Percentiles rank a stretch among this genome's conserved stretches.
Evolutionary conservation across 2,113 vertebrate species (phyloP).

Genomic region (Phylloscopus trochilus): DNA sequence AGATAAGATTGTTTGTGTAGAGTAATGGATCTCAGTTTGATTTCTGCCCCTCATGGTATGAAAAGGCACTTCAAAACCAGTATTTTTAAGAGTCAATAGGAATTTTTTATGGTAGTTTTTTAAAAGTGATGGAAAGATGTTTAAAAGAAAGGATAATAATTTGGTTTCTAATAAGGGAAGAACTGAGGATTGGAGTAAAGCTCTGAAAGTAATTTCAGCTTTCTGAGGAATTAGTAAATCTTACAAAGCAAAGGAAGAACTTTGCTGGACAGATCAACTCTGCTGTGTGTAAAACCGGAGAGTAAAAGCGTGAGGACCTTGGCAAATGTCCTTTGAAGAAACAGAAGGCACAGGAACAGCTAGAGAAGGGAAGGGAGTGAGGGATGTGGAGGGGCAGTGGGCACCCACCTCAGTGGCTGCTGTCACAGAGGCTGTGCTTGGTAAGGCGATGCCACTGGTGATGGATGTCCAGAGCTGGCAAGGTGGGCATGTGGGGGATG

Average conservation of each 20-base stretch:
- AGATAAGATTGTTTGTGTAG: neutral
- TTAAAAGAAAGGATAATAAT: neutral
- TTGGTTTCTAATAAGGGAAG: neutral
- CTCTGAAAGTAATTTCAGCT: neutral
- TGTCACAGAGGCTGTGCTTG: neutral
- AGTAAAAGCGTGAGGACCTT: neutral
- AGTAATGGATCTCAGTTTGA: neutral
- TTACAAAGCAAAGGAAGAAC: conserved; percentile 51
- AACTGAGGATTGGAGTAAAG: neutral
- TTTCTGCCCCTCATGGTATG: neutral
- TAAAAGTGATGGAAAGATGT: neutral
- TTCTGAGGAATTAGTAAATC: conserved; percentile 19
- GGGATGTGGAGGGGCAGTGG: neutral
- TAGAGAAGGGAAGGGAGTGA: neutral
- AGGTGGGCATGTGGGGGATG: neutral
- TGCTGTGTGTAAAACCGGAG: neutral
- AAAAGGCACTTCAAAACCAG: neutral
- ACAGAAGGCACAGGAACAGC: neutral
- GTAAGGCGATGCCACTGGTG: neutral
- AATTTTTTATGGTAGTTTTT: neutral
- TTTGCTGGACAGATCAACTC: conserved; percentile 67
- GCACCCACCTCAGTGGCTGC: neutral
- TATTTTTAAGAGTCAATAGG: neutral
- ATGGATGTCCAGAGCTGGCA: neutral
- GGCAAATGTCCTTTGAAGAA: neutral